These are phyloP conservation scores for Thamnaconus septentrionalis DNA, from an alignment of 2,113 vertebrate genomes.

Conservation along the genomic window DNA sequence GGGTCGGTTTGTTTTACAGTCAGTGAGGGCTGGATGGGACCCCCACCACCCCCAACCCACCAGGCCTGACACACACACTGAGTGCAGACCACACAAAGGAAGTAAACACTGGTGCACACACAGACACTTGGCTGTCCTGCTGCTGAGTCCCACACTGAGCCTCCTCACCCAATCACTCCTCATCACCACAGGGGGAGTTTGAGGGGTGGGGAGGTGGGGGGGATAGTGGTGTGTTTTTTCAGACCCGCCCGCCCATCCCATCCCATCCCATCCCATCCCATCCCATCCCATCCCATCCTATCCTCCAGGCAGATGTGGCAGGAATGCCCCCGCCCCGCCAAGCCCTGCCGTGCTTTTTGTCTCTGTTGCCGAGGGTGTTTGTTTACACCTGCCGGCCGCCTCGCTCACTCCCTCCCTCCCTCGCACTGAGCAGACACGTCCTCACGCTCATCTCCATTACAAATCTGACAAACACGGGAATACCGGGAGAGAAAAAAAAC, in stretches of 20 bases:
- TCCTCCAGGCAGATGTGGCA: conserved; percentile 55
- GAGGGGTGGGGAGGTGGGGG: conserved; percentile 16
- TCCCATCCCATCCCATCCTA: conserved; percentile 15
- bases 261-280: conserved; percentile 9
- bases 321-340: conserved; percentile 47
- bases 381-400: conserved; percentile 50
- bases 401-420: neutral
- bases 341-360: conserved; percentile 27
- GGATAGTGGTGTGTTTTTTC: conserved; percentile 17
- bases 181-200: conserved; percentile 15
- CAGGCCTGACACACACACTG: conserved; percentile 35
- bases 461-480: conserved; percentile 46
- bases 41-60: neutral
- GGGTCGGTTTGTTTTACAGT: conserved; percentile 52
- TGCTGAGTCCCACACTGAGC: conserved; percentile 18
- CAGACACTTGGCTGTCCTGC: conserved; percentile 38
- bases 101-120: conserved; percentile 56
- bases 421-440: conserved; percentile 28
- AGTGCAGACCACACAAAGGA: conserved; percentile 53
- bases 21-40: conserved; percentile 26
- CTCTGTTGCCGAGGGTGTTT: conserved; percentile 38
- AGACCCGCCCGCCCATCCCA: conserved; percentile 23
- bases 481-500: neutral
- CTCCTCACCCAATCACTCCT: conserved; percentile 9
- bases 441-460: conserved; percentile 48